These are phyloP conservation scores for Diploptera punctata DNA, from an alignment of 2,888 invertebrate species.

Conservation along the genomic window DNA sequence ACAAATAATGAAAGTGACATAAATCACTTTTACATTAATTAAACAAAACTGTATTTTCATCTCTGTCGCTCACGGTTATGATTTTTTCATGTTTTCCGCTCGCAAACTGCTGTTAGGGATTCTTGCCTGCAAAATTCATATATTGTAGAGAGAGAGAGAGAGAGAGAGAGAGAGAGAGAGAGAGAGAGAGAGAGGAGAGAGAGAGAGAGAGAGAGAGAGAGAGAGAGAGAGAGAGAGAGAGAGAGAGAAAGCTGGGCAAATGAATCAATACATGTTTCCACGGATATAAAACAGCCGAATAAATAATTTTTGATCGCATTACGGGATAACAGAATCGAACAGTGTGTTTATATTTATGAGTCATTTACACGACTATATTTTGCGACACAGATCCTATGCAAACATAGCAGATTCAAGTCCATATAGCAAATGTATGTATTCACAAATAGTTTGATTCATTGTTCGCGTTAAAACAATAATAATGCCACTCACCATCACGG, in stretches of 20 bases:
- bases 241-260: slow-evolving; percentile 2
- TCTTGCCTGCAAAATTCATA: slow-evolving; percentile 25
- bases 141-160: no score
- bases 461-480: slow-evolving; percentile 30
- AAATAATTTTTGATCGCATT: slow-evolving; percentile 37
- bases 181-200: no score
- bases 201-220: no score
- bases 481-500: slow-evolving; percentile 16
- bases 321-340: slow-evolving; percentile 33
- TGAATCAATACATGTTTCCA: slow-evolving; percentile 27
- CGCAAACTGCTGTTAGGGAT: slow-evolving; percentile 15
- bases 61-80: slow-evolving; percentile 9
- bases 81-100: slow-evolving; percentile 27
- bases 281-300: slow-evolving; percentile 31
- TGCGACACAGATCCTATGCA: slow-evolving; percentile 20
- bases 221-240: no score
- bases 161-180: no score
- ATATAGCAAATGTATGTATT: slow-evolving; percentile 1
- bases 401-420: slow-evolving; percentile 19
- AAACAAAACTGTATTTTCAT: background rate
- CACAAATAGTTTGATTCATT: slow-evolving; percentile 30
- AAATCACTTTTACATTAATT: background rate
- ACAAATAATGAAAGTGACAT: background rate
- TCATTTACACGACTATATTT: slow-evolving; percentile 29
- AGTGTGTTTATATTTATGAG: slow-evolving; percentile 29